Conservation (phyloP, 37 sponge, comb jelly and placozoan genomes). For the Spongilla lacustris region DNA sequence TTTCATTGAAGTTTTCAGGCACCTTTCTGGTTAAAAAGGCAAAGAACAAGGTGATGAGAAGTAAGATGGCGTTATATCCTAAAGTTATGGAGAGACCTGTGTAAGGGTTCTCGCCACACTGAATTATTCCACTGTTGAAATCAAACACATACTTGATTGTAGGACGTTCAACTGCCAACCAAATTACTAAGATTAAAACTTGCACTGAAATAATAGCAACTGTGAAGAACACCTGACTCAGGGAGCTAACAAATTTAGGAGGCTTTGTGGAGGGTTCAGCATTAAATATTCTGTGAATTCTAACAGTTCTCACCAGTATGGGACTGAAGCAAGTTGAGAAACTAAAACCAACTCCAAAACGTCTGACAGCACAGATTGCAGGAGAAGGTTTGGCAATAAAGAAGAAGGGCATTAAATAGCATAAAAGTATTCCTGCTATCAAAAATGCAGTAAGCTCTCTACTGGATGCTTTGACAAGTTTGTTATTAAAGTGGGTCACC, state of each 20-base stretch:
- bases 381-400: constrained; percentile 26
- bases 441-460: constrained; percentile 47
- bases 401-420: constrained; percentile 29
- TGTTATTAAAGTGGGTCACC: constrained; percentile 11
- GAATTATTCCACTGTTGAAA: background rate
- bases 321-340: constrained; percentile 44
- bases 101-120: constrained; percentile 9
- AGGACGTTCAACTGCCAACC: constrained; percentile 40
- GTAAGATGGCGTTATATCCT: constrained; percentile 16
- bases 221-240: constrained; percentile 45
- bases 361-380: constrained; percentile 15
- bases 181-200: constrained; percentile 12
- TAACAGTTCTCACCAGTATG: constrained; percentile 36
- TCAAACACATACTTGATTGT: background rate
- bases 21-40: constrained; percentile 54
- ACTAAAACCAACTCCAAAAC: constrained; percentile 29
- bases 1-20: constrained; percentile 73
- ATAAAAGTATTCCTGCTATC: constrained; percentile 29
- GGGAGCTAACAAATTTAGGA: constrained; percentile 6
- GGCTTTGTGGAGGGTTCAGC: background rate
- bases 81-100: constrained; percentile 13
- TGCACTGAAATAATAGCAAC: constrained; percentile 16
- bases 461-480: constrained; percentile 56
- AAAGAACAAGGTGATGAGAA: constrained; percentile 17
- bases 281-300: constrained; percentile 54